Evolutionary conservation across 2,797 vertebrate species (phyloP).

Genomic region (Rousettus madagascariensis): DNA sequence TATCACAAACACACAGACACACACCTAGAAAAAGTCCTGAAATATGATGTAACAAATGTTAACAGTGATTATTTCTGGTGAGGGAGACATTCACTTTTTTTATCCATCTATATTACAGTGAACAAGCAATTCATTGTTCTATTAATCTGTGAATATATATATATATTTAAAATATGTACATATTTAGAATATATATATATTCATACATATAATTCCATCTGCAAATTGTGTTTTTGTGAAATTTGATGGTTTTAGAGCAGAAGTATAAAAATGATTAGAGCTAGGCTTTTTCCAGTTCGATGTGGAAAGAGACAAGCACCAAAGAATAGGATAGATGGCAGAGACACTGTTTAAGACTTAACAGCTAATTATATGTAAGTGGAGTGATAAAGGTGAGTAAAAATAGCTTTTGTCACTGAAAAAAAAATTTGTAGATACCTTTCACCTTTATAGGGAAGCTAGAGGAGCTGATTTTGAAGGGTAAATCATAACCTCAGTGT

Average conservation of each 20-base stretch:
- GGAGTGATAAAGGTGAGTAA: background rate
- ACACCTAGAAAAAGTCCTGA: slow-evolving; percentile 1
- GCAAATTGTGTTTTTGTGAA: background rate
- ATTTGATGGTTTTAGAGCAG: background rate
- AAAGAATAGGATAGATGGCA: background rate
- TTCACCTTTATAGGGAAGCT: background rate
- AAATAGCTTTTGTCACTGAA: slow-evolving; percentile 18
- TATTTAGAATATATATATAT: background rate
- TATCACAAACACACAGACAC: background rate
- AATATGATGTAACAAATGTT: background rate
- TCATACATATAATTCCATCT: background rate
- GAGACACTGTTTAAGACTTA: background rate
- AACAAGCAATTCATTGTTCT: slow-evolving; percentile 17
- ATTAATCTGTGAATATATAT: background rate
- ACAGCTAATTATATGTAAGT: slow-evolving; percentile 29
- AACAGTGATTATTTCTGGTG: background rate
- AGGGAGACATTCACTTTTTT: background rate
- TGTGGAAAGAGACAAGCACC: background rate
- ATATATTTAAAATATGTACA: background rate
- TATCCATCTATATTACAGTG: background rate
- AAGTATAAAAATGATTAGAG: background rate
- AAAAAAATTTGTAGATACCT: background rate
- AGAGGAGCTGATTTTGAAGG: background rate
- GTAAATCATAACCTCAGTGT: background rate
- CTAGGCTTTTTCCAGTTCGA: background rate